Base-by-base conservation (phyloP, 2,888 invertebrate genomes). In the Idaea straminata region DNA sequence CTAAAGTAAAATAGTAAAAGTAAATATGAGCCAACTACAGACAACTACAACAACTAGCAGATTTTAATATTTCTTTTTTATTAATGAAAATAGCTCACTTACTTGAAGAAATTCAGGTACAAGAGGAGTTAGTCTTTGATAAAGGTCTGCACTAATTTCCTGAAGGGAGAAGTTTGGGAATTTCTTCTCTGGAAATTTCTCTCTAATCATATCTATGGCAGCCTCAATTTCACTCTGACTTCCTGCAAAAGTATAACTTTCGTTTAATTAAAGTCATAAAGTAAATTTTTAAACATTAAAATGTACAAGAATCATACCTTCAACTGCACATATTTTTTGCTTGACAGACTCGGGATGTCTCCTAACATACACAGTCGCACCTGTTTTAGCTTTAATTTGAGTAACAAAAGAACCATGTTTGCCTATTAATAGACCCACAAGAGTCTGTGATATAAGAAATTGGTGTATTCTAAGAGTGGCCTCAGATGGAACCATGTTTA, bases 361-460 rank as follows among this genome's bases (percentile, higher is more conserved):
- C 81, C 95, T 95, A n/a, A 99, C 95, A 73, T 95, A 91, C 62
- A 98, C 95, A 80, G 94, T 95, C 25, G 98, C 97, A 74, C 96
- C 95, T 2, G 97, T 96, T 83, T 95, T 95, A 38, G 94, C 92
- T 84, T 97, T 96, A 73, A 97, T 96, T 79, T 94, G 94, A 72
- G 96, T 95, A n/a, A 99, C 95, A 88, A 96, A 96, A 59, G 94
- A 92, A 60, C 98, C 98, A 76, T 95, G 95, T 77, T 95, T 95
- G 59, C 99, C 99, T 84, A 98, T 98, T 74, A 99, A 93, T 66
- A 96, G 95, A 16, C 98, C 98, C 67, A 98, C 97, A 72, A 98
- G 91, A 66, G 93, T 89, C 81, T 95, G 95, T 59, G 96, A 95
- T 80, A 97, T 94, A 73, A 95, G 90, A 88, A 97, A 97, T 83